Percentiles rank a stretch among this genome's conserved stretches.
phyloP scores from a whole-genome alignment of 2,113 vertebrate genomes.

The Marmota monax region DNA sequence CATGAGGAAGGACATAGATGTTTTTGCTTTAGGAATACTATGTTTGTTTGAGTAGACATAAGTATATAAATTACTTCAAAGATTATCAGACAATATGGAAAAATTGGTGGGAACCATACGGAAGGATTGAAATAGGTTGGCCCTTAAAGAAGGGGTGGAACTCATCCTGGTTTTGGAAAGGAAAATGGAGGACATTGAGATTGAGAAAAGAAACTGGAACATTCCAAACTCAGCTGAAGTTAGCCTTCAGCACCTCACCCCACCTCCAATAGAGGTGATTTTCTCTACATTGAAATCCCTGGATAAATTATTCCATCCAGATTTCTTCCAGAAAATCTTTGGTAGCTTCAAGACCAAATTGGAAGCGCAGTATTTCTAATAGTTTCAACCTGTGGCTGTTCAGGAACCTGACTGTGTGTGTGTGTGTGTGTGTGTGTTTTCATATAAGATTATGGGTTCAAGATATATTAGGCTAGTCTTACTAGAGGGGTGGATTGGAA shows the following conservation, averaged over 20 bases:
- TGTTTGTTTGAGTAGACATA: not conserved
- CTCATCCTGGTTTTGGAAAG: not conserved
- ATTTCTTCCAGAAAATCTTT: constrained; percentile 10
- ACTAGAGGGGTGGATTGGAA: not conserved
- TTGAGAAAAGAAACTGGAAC: not conserved
- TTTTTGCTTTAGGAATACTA: not conserved
- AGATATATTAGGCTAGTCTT: not conserved
- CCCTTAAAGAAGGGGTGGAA: not conserved
- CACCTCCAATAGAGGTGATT: not conserved
- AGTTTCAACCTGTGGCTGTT: not conserved
- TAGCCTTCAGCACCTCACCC: not conserved
- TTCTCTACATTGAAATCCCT: not conserved
- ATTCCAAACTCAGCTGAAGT: not conserved
- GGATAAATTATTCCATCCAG: not conserved
- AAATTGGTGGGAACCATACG: not conserved
- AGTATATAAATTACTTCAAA: not conserved
- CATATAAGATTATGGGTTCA: not conserved
- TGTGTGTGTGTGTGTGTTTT: not conserved
- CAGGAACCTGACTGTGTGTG: not conserved
- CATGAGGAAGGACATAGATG: not conserved
- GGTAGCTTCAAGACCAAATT: not conserved
- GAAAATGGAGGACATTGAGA: not conserved
- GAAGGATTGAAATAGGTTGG: not conserved
- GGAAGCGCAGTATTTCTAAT: not conserved
- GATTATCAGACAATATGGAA: not conserved